Evolutionary conservation across 2,888 invertebrate species (phyloP).

Genomic region (Phorcus lineatus): DNA sequence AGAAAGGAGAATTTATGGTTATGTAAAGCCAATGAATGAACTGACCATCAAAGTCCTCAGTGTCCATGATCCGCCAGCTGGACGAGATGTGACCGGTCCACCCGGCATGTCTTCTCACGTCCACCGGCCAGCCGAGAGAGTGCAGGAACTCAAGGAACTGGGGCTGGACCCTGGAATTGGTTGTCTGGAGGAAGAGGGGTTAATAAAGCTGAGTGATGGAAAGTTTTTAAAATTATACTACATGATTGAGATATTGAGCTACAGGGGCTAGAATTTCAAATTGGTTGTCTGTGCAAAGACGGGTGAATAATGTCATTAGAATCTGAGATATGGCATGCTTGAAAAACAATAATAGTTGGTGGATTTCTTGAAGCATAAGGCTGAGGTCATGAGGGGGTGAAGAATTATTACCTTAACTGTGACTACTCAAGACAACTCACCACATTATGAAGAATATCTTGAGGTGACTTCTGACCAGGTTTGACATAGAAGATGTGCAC

Average conservation of each 20-base stretch:
- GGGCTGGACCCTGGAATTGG: constrained; percentile 75
- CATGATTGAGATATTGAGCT: neutral
- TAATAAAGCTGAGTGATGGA: too few species aligned
- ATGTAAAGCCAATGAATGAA: neutral
- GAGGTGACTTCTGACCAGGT: constrained; percentile 86
- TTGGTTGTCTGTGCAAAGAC: too few species aligned
- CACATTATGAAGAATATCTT: constrained; percentile 89
- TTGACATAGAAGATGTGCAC: constrained; percentile 95
- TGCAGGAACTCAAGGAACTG: constrained; percentile 80
- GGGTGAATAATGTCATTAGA: too few species aligned
- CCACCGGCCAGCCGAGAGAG: constrained; percentile 92
- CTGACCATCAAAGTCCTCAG: constrained; percentile 62
- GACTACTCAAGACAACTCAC: constrained; percentile 74
- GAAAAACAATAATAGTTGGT: neutral
- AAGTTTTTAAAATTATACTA: too few species aligned
- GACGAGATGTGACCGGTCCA: constrained; percentile 94
- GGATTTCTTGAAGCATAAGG: too few species aligned
- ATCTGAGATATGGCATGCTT: neutral
- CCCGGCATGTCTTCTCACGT: constrained; percentile 89
- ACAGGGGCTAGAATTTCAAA: neutral
- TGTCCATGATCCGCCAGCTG: constrained; percentile 83
- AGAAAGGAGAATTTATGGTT: too few species aligned
- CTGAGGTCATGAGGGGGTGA: too few species aligned
- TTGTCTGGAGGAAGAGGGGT: constrained; percentile 70
- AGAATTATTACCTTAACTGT: too few species aligned